Evolutionary conservation across 2,113 vertebrate genomes (phyloP).

Genomic region (Thalassarche chlororhynchos): DNA sequence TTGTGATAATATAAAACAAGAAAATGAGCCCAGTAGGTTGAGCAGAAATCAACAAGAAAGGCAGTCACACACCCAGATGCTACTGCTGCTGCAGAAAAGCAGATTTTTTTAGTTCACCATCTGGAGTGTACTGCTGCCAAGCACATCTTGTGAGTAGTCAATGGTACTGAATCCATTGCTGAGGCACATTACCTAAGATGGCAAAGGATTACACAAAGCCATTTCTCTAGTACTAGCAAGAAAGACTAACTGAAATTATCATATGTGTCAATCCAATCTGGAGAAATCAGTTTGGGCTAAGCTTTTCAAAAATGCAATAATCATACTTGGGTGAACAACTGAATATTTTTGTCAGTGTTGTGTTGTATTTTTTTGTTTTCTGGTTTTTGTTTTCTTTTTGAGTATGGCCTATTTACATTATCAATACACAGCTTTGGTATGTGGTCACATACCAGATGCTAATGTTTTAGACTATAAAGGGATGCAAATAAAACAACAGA

Average conservation of each 20-base stretch:
- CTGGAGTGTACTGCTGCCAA: slow-evolving; percentile 51
- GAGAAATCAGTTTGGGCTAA: background rate
- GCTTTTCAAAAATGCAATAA: background rate
- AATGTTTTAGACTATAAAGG: background rate
- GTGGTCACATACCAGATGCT: background rate
- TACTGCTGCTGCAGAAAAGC: slow-evolving; percentile 15
- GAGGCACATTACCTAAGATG: background rate
- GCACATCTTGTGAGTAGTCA: slow-evolving; percentile 2
- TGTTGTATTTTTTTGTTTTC: background rate
- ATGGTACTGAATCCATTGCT: background rate
- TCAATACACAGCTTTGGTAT: background rate
- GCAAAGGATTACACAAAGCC: background rate
- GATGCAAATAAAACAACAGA: background rate
- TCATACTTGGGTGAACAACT: background rate
- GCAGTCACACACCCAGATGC: slow-evolving; percentile 26
- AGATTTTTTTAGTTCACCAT: slow-evolving; percentile 24
- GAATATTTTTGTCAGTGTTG: background rate
- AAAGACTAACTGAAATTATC: background rate
- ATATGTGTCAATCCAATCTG: background rate
- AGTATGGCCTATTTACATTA: background rate
- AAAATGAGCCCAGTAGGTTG: background rate
- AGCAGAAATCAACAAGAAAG: slow-evolving; percentile 18
- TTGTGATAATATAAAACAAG: background rate
- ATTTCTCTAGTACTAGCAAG: background rate
- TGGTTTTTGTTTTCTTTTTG: background rate